Base-by-base conservation (phyloP, 2,797 vertebrate genomes). In the Anguilla pacifica region DNA sequence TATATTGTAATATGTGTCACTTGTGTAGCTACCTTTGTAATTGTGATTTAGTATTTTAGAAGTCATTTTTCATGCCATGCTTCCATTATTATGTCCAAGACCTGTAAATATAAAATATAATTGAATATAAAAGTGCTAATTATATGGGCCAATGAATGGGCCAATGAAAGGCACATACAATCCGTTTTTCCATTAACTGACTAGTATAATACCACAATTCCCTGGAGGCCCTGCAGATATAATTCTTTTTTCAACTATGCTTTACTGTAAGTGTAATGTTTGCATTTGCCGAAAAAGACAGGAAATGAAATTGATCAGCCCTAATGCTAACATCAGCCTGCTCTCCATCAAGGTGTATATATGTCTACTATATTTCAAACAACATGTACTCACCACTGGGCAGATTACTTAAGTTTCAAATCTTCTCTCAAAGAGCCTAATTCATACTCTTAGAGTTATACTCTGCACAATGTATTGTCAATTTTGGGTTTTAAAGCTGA, bases 131-230 rank as follows among this genome's bases (percentile, higher is more conserved):
- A 89, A 91, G 89, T 87, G 87, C 90, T 91, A 87, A 90, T 91
- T 89, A 72, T 90, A 79, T 81, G 89, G 82, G 89, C 43, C 43
- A 46, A 46, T 46, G 43, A 46, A 46, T 91, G 72, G 91, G 89
- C 91, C 91, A 91, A 89, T 87, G 83, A 88, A 90, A 92, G 17
- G 83, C 91, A 92, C 89, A 90, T 94, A 94, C 91, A 93, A 94
- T 95, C 94, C 92, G 87, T 85, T 61, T 93, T 94, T 93, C 43
- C 87, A 94, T 94, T 93, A 89, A 92, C 89, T 89, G 92, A 91
- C 90, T 93, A 51, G 84, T 87, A 93, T 93, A 95, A 94, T 92
- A 93, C 90, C 89, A 91, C 87, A 91, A 91, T 86, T 92, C 87
- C 86, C 82, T 90, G 92, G 86, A 92, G 91, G 92, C 91, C 93